Percentiles rank a stretch among this genome's conserved stretches.
Evolutionary conservation across 92 coral and sea anemone species (phyloP).

Genomic region (Paragorgia papillata): DNA sequence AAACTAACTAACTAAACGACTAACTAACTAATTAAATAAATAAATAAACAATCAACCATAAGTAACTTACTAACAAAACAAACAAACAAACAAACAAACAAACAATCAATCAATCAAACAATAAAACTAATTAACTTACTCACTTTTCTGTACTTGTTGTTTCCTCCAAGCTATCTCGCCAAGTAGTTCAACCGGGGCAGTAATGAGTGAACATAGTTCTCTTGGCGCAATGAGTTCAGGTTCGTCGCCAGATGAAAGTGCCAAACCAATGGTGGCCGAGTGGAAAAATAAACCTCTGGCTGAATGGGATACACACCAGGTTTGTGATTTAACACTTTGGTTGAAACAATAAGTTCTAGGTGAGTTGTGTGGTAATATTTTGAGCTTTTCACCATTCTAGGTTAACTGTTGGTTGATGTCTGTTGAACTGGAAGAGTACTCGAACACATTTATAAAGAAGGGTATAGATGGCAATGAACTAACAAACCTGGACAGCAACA

Average conservation of each 20-base stretch:
- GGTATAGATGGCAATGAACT: conserved; percentile 87
- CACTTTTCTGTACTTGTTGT: too few species aligned
- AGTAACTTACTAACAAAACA: too few species aligned
- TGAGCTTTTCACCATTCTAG: conserved; percentile 29
- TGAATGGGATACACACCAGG: conserved; percentile 87
- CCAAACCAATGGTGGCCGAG: conserved; percentile 40
- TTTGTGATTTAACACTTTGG: conserved; percentile 18
- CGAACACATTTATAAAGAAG: conserved; percentile 67
- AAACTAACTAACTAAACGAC: too few species aligned
- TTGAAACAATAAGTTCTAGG: too few species aligned
- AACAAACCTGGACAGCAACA: conserved; percentile 76
- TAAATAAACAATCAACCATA: too few species aligned
- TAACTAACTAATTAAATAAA: too few species aligned
- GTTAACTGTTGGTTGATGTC: conserved; percentile 88
- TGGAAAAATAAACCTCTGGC: conserved; percentile 65
- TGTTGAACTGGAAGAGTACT: conserved; percentile 75
- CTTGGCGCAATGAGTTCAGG: conserved; percentile 17
- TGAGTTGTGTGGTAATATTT: neutral
- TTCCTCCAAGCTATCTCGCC: conserved; percentile 15
- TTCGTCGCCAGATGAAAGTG: conserved; percentile 22
- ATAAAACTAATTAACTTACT: too few species aligned
- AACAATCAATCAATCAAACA: too few species aligned
- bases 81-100: too few species aligned
- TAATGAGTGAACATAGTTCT: conserved; percentile 26
- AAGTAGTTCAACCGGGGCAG: conserved; percentile 32